These are phyloP conservation scores for Byasa hedistus DNA, from an alignment of 2,888 invertebrate species.

Conservation along the genomic window DNA sequence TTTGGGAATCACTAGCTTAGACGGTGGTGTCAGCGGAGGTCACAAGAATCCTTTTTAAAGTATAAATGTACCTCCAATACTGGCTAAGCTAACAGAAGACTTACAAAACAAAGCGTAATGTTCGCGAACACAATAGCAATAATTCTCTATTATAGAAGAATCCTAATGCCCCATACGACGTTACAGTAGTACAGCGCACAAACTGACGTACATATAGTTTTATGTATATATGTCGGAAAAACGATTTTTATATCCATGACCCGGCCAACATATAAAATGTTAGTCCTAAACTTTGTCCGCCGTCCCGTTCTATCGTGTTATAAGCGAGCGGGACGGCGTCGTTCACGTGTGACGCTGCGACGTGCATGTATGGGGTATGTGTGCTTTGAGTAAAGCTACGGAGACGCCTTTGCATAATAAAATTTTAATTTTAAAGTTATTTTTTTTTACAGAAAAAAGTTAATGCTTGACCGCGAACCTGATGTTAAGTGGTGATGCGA, in stretches of 20 bases:
- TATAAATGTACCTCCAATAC: no score
- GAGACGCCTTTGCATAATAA: conserved; percentile 44
- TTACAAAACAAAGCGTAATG: conserved; percentile 26
- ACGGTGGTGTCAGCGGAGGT: no score
- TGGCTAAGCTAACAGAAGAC: no score
- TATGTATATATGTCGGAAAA: conserved; percentile 60
- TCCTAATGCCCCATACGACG: conserved; percentile 62
- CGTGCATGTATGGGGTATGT: conserved; percentile 61
- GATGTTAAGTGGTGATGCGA: no score
- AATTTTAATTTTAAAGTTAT: not conserved
- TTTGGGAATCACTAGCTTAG: no score
- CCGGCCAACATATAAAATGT: conserved; percentile 80
- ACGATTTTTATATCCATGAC: conserved; percentile 81
- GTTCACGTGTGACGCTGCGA: conserved; percentile 70
- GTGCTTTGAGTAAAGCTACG: conserved; percentile 41
- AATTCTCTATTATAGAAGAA: conserved; percentile 70
- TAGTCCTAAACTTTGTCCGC: conserved; percentile 68
- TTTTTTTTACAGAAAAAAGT: no score
- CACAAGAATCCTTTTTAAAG: no score
- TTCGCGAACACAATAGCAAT: conserved; percentile 57
- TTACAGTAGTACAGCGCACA: conserved; percentile 40
- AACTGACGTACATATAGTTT: conserved; percentile 36
- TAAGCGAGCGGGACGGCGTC: conserved; percentile 53
- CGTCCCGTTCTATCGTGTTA: conserved; percentile 51
- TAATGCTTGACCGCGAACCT: no score